These are phyloP conservation scores for Drosophila flavopinicola DNA, from an alignment of 2,888 invertebrate species.

Conservation along the genomic window DNA sequence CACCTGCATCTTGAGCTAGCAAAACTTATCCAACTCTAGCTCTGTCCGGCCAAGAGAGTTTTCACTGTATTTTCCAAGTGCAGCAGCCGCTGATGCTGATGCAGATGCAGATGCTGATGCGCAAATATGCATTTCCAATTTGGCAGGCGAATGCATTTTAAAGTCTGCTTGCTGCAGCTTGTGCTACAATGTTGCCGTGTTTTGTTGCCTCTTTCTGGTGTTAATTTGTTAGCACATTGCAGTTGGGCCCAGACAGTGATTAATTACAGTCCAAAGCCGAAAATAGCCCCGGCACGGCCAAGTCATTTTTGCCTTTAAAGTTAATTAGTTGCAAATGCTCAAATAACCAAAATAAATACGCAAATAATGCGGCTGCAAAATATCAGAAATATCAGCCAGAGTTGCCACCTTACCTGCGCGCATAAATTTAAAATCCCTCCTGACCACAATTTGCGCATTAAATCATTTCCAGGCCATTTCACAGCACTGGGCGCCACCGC, in stretches of 20 bases:
- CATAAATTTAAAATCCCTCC: constrained; percentile 74
- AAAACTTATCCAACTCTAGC: no score
- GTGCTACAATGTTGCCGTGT: constrained; percentile 73
- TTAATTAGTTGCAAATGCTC: constrained; percentile 71
- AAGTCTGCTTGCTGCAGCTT: constrained; percentile 42
- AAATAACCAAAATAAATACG: constrained; percentile 39
- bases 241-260: constrained; percentile 71
- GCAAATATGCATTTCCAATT: constrained; percentile 59
- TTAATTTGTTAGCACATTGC: constrained; percentile 78
- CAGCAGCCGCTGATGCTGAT: no score
- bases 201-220: constrained; percentile 67
- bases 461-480: constrained; percentile 80
- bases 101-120: constrained; percentile 29
- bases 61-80: no score
- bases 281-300: constrained; percentile 51
- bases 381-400: neutral
- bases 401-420: constrained; percentile 54
- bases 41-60: no score
- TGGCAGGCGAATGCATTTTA: constrained; percentile 66
- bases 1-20: no score
- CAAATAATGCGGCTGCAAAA: constrained; percentile 2
- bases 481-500: constrained; percentile 71
- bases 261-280: constrained; percentile 62
- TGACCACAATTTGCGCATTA: constrained; percentile 77
- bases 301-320: constrained; percentile 63